Conservation (phyloP, 2,113 vertebrate genomes). For the Heptranchias perlo region DNA sequence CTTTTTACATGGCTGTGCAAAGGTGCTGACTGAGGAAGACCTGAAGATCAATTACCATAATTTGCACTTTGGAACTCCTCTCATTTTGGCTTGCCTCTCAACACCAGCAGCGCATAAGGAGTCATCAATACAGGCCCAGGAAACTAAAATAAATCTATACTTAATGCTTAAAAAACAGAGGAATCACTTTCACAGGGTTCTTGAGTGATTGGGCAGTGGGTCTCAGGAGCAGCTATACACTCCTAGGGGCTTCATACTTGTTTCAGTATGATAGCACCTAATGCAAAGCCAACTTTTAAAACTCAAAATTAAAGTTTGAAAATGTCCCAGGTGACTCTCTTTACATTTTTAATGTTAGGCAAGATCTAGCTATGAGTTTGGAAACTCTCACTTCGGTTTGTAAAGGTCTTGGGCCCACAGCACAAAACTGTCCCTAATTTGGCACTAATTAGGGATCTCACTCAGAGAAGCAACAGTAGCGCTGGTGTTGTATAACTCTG, state of each 20-base stretch:
- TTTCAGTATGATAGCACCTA: background rate
- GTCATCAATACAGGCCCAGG: background rate
- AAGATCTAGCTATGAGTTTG: background rate
- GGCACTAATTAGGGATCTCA: no score
- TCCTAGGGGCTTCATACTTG: background rate
- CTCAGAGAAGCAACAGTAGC: no score
- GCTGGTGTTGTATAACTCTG: no score
- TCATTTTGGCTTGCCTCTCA: background rate
- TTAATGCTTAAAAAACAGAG: background rate
- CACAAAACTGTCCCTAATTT: no score
- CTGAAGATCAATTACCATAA: background rate
- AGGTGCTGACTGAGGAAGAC: background rate
- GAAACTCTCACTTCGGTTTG: no score
- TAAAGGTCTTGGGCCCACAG: no score
- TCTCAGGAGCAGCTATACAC: background rate
- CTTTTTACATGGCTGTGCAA: background rate
- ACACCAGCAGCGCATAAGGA: background rate
- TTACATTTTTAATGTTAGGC: background rate
- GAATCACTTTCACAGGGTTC: background rate
- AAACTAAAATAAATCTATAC: background rate
- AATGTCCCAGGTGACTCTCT: background rate
- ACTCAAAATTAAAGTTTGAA: background rate
- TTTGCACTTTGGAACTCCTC: background rate
- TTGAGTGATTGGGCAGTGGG: background rate
- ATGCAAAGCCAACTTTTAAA: background rate